Percentiles rank a stretch among this genome's conserved stretches.
Evolutionary conservation across 2,113 vertebrate genomes (phyloP).

Genomic region (Odontesthes bonariensis): DNA sequence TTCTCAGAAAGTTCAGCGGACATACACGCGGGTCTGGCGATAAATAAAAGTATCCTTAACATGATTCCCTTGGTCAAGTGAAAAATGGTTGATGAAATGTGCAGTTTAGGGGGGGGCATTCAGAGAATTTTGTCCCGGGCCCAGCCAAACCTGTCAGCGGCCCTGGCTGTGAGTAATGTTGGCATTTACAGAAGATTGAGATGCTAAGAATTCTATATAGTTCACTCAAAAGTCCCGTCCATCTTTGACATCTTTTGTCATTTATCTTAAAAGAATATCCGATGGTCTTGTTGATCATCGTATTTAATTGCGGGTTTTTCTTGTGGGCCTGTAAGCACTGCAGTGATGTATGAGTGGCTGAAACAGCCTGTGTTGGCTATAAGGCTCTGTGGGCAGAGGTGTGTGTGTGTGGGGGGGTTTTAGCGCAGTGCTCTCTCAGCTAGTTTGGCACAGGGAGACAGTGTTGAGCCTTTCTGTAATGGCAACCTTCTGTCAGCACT

Average conservation of each 20-base stretch:
- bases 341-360: conserved; percentile 63
- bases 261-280: background rate
- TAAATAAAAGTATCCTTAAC: too few species aligned
- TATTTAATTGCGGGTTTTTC: background rate
- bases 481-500: conserved; percentile 71
- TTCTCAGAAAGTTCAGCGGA: too few species aligned
- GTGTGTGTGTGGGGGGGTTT: conserved; percentile 73
- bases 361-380: conserved; percentile 63
- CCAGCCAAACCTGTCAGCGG: too few species aligned
- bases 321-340: conserved; percentile 33
- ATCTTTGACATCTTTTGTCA: background rate
- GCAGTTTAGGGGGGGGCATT: too few species aligned
- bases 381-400: conserved; percentile 74
- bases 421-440: conserved; percentile 67
- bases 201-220: background rate
- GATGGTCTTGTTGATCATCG: background rate
- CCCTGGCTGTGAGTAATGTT: conserved; percentile 22
- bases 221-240: background rate
- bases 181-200: conserved; percentile 34
- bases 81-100: too few species aligned
- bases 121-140: too few species aligned
- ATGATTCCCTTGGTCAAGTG: too few species aligned
- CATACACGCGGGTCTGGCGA: too few species aligned
- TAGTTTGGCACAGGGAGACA: conserved; percentile 71
- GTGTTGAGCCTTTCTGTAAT: conserved; percentile 64